Evolutionary conservation across 2,888 invertebrate species (phyloP), one percentile per base, ranked within the genome.

Genomic region (Gandaritis pyraliata): DNA sequence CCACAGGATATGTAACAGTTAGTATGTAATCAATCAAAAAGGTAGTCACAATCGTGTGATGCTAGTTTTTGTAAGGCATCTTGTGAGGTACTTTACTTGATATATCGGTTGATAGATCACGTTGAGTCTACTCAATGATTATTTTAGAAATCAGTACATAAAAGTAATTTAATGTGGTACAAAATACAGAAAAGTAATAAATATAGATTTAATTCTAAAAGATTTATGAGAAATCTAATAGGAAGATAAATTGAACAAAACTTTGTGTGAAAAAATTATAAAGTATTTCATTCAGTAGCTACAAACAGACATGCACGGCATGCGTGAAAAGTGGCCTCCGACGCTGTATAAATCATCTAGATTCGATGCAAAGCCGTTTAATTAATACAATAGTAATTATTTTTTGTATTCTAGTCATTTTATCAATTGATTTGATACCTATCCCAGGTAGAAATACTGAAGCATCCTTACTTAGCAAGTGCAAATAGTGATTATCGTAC

Each of bases 11-110:
- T 2, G 10, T n/a, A 45, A 15, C 11, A 53, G 53, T 56, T 51
- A 4, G 55, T 53, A 43, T n/a, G 6, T 8, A 15, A 30, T 30
- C 33, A 58, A 46, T 54, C 59, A n/a, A 13, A n/a, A 13, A 51
- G 69, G 70, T 70, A 69, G 46, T 41, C 41, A 12, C 3, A 43
- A 51, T 64, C 51, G 58, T 63, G 66, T 58, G 62, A 58, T 65
- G 57, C 63, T 30, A 54, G 66, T 76, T 78, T 75, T 75, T 76
- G 58, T 70, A 63, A 68, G 12, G 23, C 29, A 30, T 15, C 30
- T 23, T 0, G 16, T 16, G 11, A 11, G 8, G 15, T 41, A 6
- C 7, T 16, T 43, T 43, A 43, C 43, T 43, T 43, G 43, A 16
- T 43, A 43, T 43, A 43, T 16, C 10, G 43, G 4, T n/a, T 8